Evolutionary conservation across 1,140 invertebrate genomes (phyloP).

Genomic region (Uloborus diversus): DNA sequence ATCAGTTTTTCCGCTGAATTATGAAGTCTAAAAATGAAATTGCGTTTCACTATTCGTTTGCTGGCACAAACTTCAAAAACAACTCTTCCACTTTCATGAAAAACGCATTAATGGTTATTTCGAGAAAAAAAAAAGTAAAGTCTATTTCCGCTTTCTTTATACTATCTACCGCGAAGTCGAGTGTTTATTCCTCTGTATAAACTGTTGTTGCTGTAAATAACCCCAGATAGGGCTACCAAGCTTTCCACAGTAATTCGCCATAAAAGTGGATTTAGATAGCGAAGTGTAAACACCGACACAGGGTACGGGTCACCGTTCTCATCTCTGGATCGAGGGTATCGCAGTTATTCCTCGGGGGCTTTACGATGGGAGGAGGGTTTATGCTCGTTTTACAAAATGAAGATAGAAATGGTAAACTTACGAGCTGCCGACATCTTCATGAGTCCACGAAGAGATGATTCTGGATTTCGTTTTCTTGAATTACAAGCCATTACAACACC

Average conservation of each 20-base stretch:
- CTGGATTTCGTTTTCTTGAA: too few relatives aligned
- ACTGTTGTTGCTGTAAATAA: not conserved
- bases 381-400: not conserved
- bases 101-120: too few relatives aligned
- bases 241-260: not conserved
- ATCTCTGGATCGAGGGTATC: not conserved
- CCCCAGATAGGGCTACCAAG: not conserved
- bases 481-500: too few relatives aligned
- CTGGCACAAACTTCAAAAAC: too few relatives aligned
- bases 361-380: slow-evolving; percentile 3
- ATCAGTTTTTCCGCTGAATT: too few relatives aligned
- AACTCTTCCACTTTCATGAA: too few relatives aligned
- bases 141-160: not conserved
- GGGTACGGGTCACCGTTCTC: not conserved
- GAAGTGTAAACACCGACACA: slow-evolving; percentile 1
- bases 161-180: not conserved
- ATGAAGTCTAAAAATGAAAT: too few relatives aligned
- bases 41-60: too few relatives aligned
- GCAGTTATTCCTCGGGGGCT: not conserved
- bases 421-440: slow-evolving; percentile 24
- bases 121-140: too few relatives aligned
- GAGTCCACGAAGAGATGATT: too few relatives aligned
- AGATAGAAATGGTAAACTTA: not conserved
- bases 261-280: slow-evolving; percentile 41
- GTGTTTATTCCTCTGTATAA: not conserved